phyloP scores from a whole-genome alignment of 2,888 invertebrate species.

The Gerris lacustris region DNA sequence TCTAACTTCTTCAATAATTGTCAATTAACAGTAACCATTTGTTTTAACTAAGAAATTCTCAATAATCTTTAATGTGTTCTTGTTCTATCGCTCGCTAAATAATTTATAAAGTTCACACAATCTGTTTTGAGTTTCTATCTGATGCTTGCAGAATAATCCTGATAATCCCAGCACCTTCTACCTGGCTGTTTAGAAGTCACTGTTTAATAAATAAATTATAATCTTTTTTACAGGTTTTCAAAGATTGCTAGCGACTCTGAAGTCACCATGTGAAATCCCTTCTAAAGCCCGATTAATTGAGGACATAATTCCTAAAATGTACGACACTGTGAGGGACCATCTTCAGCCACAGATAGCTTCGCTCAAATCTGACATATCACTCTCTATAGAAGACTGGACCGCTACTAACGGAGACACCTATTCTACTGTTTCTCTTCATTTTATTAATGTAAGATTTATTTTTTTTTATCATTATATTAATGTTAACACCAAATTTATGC shows the following conservation, averaged over 20 bases:
- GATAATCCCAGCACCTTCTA: too few species aligned
- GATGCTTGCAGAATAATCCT: too few species aligned
- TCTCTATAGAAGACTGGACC: conserved; percentile 40
- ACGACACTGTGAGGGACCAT: conserved; percentile 37
- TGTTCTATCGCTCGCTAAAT: too few species aligned
- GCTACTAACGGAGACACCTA: conserved; percentile 36
- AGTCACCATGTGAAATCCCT: conserved; percentile 41
- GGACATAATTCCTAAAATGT: conserved; percentile 40
- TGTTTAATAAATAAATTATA: background rate
- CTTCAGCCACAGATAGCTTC: conserved; percentile 31
- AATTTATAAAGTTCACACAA: too few species aligned
- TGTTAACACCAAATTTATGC: too few species aligned
- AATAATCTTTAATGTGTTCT: too few species aligned
- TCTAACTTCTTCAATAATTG: too few species aligned
- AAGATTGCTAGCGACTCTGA: conserved; percentile 38
- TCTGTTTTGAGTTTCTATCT: too few species aligned
- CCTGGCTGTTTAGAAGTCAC: background rate
- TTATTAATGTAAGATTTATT: conserved; percentile 33
- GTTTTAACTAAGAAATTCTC: too few species aligned
- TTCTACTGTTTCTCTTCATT: conserved; percentile 39
- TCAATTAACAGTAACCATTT: too few species aligned
- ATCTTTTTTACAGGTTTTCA: conserved; percentile 37
- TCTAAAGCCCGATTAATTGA: conserved; percentile 39
- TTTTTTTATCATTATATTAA: too few species aligned
- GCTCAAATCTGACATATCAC: conserved; percentile 34